These are phyloP conservation scores for Nematostella vectensis DNA, from an alignment of 92 coral and sea anemone genomes.

Conservation along the genomic window DNA sequence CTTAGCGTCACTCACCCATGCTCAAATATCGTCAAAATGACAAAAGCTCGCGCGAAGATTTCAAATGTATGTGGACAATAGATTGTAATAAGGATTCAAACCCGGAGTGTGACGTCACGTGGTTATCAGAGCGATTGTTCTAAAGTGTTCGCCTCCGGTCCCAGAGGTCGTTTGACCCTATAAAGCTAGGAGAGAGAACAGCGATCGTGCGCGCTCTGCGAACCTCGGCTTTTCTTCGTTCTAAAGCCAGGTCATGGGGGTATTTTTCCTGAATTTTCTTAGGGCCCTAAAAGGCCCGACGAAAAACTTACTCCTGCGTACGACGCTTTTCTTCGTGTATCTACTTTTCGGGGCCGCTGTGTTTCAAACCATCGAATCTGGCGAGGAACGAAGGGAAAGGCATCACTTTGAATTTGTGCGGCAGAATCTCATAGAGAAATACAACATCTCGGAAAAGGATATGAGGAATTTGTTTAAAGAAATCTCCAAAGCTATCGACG, in stretches of 20 bases:
- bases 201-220: slow-evolving; percentile 29
- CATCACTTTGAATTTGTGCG: slow-evolving; percentile 76
- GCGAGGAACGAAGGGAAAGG: slow-evolving; percentile 81
- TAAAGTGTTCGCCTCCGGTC: slow-evolving; percentile 71
- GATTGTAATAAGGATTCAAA: slow-evolving; percentile 50
- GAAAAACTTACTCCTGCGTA: slow-evolving; percentile 69
- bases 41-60: slow-evolving; percentile 31
- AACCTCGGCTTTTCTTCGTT: too few relatives aligned
- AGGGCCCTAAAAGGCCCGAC: slow-evolving; percentile 97
- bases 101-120: slow-evolving; percentile 72
- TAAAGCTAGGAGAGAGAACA: slow-evolving; percentile 25
- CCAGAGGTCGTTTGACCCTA: slow-evolving; percentile 25
- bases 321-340: slow-evolving; percentile 76
- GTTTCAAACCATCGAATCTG: slow-evolving; percentile 95
- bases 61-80: slow-evolving; percentile 51
- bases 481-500: slow-evolving; percentile 92
- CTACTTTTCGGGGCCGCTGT: slow-evolving; percentile 92
- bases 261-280: slow-evolving; percentile 91
- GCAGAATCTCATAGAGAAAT: slow-evolving; percentile 62
- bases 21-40: too few relatives aligned
- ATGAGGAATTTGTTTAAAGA: slow-evolving; percentile 70
- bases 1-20: too few relatives aligned
- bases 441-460: slow-evolving; percentile 87
- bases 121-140: slow-evolving; percentile 71
- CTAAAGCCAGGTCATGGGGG: slow-evolving; percentile 56